Base-by-base conservation (phyloP, 2,888 invertebrate genomes). In the Quadroppia sp. region DNA sequence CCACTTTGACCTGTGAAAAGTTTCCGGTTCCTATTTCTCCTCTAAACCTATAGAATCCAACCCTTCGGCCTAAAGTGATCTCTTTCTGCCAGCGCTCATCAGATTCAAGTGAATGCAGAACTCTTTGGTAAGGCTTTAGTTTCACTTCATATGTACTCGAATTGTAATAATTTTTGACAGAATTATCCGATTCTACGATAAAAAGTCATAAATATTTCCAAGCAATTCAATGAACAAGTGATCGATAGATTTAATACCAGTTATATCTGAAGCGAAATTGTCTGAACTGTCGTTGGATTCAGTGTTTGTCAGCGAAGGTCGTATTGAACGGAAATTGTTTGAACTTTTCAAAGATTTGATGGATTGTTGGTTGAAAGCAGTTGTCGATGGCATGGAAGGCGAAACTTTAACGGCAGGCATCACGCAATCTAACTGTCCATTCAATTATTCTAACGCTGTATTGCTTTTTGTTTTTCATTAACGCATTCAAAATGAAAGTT, bases 1-100 rank as follows among this genome's bases (percentile, higher is more conserved):
- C 90, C 79, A 90, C 83, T 82, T 89, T 89, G 79, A 91, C 90
- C 82, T 89, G 88, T 59, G 90, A 89, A 82, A 90, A 91, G 82
- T 90, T 91, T 71, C 90, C 90, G 78, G 86, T 86, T 40, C 90
- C 90, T 74, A 90, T 86, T 81, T 90, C 90, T 77, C 89, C 89
- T 78, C 88, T 86, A 79, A 90, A 86, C 80, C 88, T 84, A 83
- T 91, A 90, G 79, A 90, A 87, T 32, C 89, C 90, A 74, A 90
- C 88, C 76, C 90, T 84, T 79, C 88, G 87, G 74, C 89, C 89
- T 76, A 90, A 84, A n/a, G 87, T 87, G 73, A 89, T 86, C 78
- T 88, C 87, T 78, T 85, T 85, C 76, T 85, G 82, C 81, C 83
- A 83, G 59, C 77, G 78, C 25, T 81, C 79, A 76, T 83, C 81